Evolutionary conservation across 2,797 vertebrate species (phyloP).

Genomic region (Heteromormyrus szaboi): DNA sequence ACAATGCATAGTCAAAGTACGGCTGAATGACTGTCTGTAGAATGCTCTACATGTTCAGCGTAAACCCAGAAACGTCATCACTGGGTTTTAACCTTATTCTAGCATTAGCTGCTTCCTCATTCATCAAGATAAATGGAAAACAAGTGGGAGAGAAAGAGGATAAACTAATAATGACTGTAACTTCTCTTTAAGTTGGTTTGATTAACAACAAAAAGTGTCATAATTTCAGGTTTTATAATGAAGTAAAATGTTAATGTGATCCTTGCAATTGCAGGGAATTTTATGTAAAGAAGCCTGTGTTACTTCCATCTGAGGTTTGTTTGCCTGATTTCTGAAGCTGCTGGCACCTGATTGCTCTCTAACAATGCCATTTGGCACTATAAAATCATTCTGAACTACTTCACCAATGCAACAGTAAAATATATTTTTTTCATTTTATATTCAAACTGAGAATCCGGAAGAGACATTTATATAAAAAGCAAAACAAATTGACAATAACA

Average conservation of each 20-base stretch:
- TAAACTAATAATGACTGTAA: not conserved
- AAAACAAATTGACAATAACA: conserved; percentile 51
- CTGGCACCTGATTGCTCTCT: conserved; percentile 54
- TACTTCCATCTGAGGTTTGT: conserved; percentile 50
- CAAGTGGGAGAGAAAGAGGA: not conserved
- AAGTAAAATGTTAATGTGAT: not conserved
- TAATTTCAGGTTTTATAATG: not conserved
- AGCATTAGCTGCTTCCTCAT: not conserved
- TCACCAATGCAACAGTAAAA: conserved; percentile 46
- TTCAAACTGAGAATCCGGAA: conserved; percentile 55
- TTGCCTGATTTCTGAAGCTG: conserved; percentile 52
- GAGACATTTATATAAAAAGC: conserved; percentile 46
- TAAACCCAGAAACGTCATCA: not conserved
- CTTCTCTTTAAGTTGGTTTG: not conserved
- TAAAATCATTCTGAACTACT: conserved; percentile 57
- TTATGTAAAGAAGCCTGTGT: not conserved
- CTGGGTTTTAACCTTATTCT: not conserved
- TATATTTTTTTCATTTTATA: conserved; percentile 51
- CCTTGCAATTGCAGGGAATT: not conserved
- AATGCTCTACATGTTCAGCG: not conserved
- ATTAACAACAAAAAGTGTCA: not conserved
- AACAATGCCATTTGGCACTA: conserved; percentile 59
- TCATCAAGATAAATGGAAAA: not conserved
- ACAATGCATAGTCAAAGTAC: not conserved
- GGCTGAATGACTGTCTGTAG: no score